phyloP scores from a whole-genome alignment of 2,113 vertebrate genomes.

The Coreoperca whiteheadi region DNA sequence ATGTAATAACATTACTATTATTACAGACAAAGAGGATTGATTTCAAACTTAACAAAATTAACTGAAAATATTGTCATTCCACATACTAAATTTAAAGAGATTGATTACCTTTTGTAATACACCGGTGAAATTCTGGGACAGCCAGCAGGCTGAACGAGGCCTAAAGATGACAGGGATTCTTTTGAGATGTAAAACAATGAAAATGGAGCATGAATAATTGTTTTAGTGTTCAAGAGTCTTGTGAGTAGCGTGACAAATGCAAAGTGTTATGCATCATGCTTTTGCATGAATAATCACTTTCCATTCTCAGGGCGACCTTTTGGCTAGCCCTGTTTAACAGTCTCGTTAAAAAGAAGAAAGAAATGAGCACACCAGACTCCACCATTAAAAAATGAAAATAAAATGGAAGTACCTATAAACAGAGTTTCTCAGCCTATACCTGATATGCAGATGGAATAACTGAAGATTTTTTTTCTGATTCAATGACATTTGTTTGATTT shows the following conservation, averaged over 20 bases:
- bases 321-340: not conserved
- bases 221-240: not conserved
- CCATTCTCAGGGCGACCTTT: not conserved
- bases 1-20: not conserved
- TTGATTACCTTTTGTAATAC: too few relatives aligned
- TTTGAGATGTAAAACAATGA: not conserved
- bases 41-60: not conserved
- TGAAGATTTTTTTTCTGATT: not conserved
- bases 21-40: not conserved
- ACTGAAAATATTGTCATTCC: not conserved
- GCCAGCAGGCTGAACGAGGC: not conserved
- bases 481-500: not conserved
- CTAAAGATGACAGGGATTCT: not conserved
- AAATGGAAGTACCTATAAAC: not conserved
- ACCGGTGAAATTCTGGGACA: not conserved
- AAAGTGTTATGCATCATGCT: not conserved
- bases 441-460: not conserved
- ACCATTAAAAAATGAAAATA: not conserved
- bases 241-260: not conserved
- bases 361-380: not conserved
- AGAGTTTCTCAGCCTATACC: not conserved
- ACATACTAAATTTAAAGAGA: not conserved
- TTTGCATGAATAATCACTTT: slow-evolving; percentile 6
- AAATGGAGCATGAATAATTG: slow-evolving; percentile 5
- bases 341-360: not conserved